A percentile compares a stretch with the other conserved stretches of the same genome.
Evolutionary conservation across 2,888 invertebrate species (phyloP).

Genomic region (Allophyes oxyacanthae): DNA sequence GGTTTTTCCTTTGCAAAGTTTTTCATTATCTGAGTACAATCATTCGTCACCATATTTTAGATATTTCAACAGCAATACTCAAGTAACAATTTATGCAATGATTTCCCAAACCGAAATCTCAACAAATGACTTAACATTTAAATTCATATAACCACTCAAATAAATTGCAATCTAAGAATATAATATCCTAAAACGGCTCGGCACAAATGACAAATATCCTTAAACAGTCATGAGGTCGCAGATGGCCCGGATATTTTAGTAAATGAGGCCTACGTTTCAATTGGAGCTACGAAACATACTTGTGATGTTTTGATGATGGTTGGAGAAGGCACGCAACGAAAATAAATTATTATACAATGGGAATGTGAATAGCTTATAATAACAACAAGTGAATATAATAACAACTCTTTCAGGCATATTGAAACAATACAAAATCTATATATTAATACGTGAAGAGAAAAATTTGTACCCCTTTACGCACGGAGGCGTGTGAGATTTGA

Average conservation of each 20-base stretch:
- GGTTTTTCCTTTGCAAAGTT: no score
- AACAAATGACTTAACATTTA: conserved; percentile 23
- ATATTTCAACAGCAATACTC: neutral
- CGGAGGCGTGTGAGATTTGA: no score
- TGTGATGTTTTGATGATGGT: conserved; percentile 3
- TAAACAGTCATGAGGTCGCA: conserved; percentile 80
- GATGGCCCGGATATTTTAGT: conserved; percentile 84
- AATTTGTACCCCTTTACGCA: no score
- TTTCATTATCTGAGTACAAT: no score
- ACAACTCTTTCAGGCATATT: no score
- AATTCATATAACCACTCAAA: conserved; percentile 46
- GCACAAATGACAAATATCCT: conserved; percentile 77
- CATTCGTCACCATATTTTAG: no score
- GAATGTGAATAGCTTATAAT: no score
- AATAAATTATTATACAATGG: no score
- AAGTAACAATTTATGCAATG: neutral
- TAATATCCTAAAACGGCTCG: conserved; percentile 58
- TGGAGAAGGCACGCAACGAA: conserved; percentile 23
- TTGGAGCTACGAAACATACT: conserved; percentile 63
- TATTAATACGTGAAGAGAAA: no score
- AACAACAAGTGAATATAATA: no score
- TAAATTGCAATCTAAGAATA: conserved; percentile 54
- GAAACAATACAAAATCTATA: no score
- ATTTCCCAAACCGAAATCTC: conserved; percentile 2
- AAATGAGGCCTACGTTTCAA: conserved; percentile 81